Base-by-base conservation (phyloP, 2,888 invertebrate genomes). In the Trachelus troglodyta region DNA sequence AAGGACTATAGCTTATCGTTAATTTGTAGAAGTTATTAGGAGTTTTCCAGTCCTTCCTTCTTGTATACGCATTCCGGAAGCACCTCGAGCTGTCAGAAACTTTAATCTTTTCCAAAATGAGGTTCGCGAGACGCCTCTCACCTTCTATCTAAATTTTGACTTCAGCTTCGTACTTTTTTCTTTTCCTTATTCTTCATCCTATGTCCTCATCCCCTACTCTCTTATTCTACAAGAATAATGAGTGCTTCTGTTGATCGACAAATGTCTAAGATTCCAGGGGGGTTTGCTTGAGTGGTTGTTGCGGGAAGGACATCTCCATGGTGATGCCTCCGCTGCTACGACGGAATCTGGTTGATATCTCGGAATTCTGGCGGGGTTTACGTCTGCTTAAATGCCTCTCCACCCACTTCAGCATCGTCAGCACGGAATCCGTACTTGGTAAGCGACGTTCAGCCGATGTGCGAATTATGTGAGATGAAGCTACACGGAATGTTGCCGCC, bases 401-500 rank as follows among this genome's bases (percentile, higher is more conserved):
- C 1, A 97, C 96, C 97, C 97, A 98, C 88, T 96, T 96, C 76
- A 98, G 93, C 95, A 98, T 95, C 0, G 97, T 97, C 77, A 97
- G 93, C 0, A 98, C 97, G 0, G 97, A 97, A 92, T 98, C 97
- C 0, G 97, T 96, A 68, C 96, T 97, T 0, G 97, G 97, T 74
- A 98, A 92, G 80, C 98, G 96, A 75, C 97, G 94, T 89, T 97
- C 97, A 0, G 97, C 97, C 0, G 96, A 96, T 0, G 97, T 97
- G 88, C 96, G 96, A 9, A 96, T 96, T 86, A 97, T 97, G 88
- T 95, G 94, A 0, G 97, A 97, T 0, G 96, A 95, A 0, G 97
- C 95, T 12, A 98, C 96, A 76, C 97, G 95, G 94, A 98, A 98
- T 4, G 97, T 97, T 1, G 97, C 96, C 0, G 97, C 97, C 97